Evolutionary conservation across 2,888 invertebrate species (phyloP).

Genomic region (Trachelus troglodyta): DNA sequence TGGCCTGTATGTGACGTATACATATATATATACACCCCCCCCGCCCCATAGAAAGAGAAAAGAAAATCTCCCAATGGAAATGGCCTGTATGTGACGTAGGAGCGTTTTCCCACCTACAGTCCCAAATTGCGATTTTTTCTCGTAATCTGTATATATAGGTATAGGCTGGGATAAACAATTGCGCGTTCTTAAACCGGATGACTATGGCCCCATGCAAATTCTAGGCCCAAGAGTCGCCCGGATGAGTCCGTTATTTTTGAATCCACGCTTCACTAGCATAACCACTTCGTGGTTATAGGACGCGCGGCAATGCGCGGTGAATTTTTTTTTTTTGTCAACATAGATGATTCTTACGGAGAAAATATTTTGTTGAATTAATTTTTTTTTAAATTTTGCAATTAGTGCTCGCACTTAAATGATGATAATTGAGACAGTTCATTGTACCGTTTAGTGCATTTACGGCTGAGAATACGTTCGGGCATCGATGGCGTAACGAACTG

Average conservation of each 20-base stretch:
- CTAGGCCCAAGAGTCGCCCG: not conserved
- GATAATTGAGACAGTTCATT: not conserved
- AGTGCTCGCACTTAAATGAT: not conserved
- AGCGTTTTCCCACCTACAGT: too few relatives aligned
- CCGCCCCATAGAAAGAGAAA: not conserved
- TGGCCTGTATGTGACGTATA: too few relatives aligned
- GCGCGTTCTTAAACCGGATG: not conserved
- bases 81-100: not conserved
- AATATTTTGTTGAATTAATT: not conserved
- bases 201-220: not conserved
- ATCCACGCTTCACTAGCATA: not conserved
- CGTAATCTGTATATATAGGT: too few relatives aligned
- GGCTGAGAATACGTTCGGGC: not conserved
- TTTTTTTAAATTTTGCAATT: not conserved
- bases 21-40: too few relatives aligned
- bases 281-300: not conserved
- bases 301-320: not conserved
- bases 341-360: not conserved
- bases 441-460: not conserved
- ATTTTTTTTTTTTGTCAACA: not conserved
- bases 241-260: not conserved
- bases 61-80: not conserved
- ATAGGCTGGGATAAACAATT: not conserved
- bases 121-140: too few relatives aligned
- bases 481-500: constrained; percentile 25